Evolutionary conservation across 2,113 vertebrate genomes (phyloP).

Genomic region (Laterallus jamaicensis): DNA sequence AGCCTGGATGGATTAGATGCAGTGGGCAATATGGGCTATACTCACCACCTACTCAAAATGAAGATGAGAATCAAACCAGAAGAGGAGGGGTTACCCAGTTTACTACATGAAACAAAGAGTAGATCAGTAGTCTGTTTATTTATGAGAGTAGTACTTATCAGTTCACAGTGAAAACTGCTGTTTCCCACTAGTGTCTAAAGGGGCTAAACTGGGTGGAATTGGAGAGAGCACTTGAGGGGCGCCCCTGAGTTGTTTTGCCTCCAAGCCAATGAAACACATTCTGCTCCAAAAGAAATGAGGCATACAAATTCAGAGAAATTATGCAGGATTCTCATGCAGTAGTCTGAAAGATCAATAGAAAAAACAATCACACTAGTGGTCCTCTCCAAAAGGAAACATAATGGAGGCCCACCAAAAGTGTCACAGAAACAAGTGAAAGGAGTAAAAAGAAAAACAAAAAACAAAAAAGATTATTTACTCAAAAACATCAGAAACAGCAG

Average conservation of each 20-base stretch:
- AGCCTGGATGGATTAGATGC: background rate
- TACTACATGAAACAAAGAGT: background rate
- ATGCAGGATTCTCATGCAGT: background rate
- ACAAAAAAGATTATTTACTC: background rate
- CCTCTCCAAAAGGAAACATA: background rate
- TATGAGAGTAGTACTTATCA: background rate
- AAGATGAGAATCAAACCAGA: background rate
- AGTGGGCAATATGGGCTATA: no score
- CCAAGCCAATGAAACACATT: background rate
- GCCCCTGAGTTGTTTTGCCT: background rate
- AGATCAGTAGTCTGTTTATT: background rate
- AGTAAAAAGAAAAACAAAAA: background rate
- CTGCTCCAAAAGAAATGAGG: background rate
- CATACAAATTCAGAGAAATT: background rate
- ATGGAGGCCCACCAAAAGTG: rapidly evolving
- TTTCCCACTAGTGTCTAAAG: background rate
- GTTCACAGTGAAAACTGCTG: background rate
- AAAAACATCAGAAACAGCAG: background rate
- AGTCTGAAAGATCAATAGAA: background rate
- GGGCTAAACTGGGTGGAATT: background rate
- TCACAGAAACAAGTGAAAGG: background rate
- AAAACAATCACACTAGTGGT: rapidly evolving
- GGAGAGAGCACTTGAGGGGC: background rate
- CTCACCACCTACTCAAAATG: background rate
- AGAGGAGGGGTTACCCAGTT: rapidly evolving